Evolutionary conservation across 2,113 vertebrate genomes (phyloP).

Genomic region (Poicephalus meyeri): DNA sequence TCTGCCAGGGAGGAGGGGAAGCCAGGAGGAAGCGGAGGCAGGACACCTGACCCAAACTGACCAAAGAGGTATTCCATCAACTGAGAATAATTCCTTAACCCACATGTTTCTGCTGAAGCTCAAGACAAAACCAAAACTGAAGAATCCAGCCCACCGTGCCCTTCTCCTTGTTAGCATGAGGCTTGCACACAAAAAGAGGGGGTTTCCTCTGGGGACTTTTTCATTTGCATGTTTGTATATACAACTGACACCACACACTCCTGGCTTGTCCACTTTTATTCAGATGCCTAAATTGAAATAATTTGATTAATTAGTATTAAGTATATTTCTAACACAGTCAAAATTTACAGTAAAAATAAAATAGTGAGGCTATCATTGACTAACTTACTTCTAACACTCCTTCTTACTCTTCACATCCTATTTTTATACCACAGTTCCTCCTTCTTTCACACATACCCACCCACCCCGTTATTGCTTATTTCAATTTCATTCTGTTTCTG

Average conservation of each 20-base stretch:
- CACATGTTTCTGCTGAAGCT: neutral
- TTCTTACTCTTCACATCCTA: neutral
- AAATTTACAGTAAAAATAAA: neutral
- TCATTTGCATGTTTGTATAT: neutral
- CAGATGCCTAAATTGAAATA: neutral
- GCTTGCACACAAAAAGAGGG: neutral
- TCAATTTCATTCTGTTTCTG: neutral
- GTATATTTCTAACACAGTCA: neutral
- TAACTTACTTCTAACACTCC: neutral
- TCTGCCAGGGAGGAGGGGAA: no score
- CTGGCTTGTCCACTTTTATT: neutral
- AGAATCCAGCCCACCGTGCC: neutral
- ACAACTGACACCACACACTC: neutral
- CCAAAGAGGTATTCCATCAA: no score
- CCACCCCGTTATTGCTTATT: neutral
- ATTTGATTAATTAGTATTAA: neutral
- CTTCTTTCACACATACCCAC: neutral
- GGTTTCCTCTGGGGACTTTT: neutral
- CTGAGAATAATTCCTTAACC: neutral
- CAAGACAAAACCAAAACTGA: neutral
- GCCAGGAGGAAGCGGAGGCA: no score
- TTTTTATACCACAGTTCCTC: neutral
- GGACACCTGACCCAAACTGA: no score
- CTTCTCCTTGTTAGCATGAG: neutral
- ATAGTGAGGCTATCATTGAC: neutral